A percentile compares a stretch with the other conserved stretches of the same genome.
Evolutionary conservation across 1,140 invertebrate genomes (phyloP).

Genomic region (Heterodera schachtii): DNA sequence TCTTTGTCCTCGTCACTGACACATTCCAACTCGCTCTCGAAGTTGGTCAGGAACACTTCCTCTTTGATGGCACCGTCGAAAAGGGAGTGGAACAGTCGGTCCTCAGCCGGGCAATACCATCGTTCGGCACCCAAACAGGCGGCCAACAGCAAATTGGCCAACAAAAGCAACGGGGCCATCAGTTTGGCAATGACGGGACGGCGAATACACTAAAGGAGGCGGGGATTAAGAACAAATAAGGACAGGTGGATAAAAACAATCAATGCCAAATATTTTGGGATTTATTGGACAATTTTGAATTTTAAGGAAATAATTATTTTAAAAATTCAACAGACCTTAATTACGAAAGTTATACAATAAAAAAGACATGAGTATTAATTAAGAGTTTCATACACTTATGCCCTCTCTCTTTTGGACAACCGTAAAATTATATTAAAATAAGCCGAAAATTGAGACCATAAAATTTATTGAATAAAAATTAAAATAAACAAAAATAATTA

Average conservation of each 20-base stretch:
- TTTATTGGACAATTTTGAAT: too few species aligned
- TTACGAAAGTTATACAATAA: too few species aligned
- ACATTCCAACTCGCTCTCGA: conserved; percentile 35
- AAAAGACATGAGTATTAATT: too few species aligned
- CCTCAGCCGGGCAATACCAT: conserved; percentile 32
- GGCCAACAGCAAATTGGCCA: conserved; percentile 33
- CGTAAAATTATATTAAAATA: too few species aligned
- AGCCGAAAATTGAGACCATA: background rate
- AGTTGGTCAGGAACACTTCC: conserved; percentile 31
- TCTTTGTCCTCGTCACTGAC: conserved; percentile 41
- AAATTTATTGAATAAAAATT: background rate
- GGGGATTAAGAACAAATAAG: background rate
- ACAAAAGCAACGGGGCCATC: conserved; percentile 41
- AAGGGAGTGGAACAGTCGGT: conserved; percentile 36
- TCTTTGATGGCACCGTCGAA: conserved; percentile 39
- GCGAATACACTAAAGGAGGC: conserved; percentile 24
- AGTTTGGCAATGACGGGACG: conserved; percentile 35
- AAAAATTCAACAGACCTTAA: too few species aligned
- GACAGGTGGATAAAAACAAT: too few species aligned
- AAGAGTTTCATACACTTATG: too few species aligned
- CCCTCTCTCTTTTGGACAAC: too few species aligned
- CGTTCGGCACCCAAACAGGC: conserved; percentile 31
- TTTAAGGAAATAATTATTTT: too few species aligned
- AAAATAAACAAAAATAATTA: too few species aligned
- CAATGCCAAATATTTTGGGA: too few species aligned